Percentiles rank a stretch among this genome's conserved stretches.
Conservation (phyloP, 53 echinoderm and acorn worm genomes). For the Pentamera pediparva region DNA sequence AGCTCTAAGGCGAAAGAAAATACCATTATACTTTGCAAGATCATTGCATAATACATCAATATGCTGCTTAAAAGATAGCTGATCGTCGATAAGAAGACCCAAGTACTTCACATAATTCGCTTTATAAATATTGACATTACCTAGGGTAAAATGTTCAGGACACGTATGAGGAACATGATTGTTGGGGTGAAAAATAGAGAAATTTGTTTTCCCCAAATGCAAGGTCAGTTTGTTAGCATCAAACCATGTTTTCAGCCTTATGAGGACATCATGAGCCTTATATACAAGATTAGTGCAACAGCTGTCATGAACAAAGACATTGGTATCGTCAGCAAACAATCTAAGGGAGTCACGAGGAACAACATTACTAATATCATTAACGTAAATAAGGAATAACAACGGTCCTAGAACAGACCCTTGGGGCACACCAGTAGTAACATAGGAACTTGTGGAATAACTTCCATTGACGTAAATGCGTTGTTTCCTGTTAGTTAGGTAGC, state of each 20-base stretch:
- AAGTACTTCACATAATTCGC: neutral
- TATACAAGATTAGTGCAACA: neutral
- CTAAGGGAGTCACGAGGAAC: neutral
- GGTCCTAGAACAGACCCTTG: slow-evolving; percentile 12
- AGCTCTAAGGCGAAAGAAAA: neutral
- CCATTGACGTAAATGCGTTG: neutral
- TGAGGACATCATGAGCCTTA: neutral
- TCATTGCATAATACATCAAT: slow-evolving; percentile 3
- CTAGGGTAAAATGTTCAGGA: neutral
- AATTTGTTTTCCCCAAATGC: no score
- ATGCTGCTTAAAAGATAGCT: neutral
- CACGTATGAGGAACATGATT: neutral
- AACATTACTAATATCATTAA: neutral
- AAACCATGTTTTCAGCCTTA: neutral
- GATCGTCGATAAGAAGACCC: neutral
- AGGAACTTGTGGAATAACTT: no score
- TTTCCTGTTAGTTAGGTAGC: neutral
- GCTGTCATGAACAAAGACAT: neutral
- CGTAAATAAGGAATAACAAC: neutral
- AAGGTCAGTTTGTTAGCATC: slow-evolving; percentile 4
- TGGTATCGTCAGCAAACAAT: neutral
- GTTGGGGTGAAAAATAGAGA: neutral
- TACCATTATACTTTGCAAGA: neutral
- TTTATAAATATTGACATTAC: neutral
- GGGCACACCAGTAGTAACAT: neutral